Percentiles rank a stretch among this genome's conserved stretches.
Conservation (phyloP, 2,797 vertebrate species). For the Rhodeus uyekii region DNA sequence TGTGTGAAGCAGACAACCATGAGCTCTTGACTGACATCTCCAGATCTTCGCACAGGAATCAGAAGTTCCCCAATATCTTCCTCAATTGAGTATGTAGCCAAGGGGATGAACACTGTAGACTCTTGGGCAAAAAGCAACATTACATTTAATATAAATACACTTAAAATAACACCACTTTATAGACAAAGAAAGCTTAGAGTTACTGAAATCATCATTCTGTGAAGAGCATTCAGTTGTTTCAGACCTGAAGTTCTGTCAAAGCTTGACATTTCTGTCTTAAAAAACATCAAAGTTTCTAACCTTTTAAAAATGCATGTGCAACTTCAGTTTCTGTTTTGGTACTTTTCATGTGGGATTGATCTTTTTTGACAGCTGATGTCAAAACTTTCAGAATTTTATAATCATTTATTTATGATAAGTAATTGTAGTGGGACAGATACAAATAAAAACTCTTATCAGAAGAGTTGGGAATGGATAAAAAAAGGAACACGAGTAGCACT, state of each 20-base stretch:
- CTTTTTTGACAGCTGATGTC: neutral
- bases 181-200: neutral
- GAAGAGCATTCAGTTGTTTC: neutral
- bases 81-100: constrained; percentile 81
- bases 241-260: neutral
- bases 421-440: neutral
- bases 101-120: constrained; percentile 90
- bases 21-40: constrained; percentile 89
- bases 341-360: constrained; percentile 1
- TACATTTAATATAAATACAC: neutral
- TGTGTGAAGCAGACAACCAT: constrained; percentile 94
- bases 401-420: neutral
- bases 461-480: neutral
- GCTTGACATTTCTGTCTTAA: neutral
- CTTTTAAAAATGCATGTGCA: constrained; percentile 1
- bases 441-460: neutral
- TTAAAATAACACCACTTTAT: neutral
- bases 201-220: neutral
- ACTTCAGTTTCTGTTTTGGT: neutral
- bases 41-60: constrained; percentile 87
- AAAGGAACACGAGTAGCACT: neutral
- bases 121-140: constrained; percentile 71
- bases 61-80: constrained; percentile 91
- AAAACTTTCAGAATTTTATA: neutral
- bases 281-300: neutral